Evolutionary conservation across 2,888 invertebrate genomes (phyloP).

Genomic region (Anagyrus pseudococci): DNA sequence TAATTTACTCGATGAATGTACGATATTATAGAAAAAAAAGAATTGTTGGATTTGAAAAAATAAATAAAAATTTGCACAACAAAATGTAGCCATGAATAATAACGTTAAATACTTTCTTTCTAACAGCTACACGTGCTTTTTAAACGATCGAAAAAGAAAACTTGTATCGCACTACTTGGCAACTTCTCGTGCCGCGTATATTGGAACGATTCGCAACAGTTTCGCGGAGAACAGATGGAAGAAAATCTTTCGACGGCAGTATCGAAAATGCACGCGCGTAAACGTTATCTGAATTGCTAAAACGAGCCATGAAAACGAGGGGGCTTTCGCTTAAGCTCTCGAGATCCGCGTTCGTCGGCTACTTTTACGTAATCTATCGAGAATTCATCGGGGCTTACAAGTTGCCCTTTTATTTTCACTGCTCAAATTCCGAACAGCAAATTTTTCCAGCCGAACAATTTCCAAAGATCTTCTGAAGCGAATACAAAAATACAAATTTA

Average conservation of each 20-base stretch:
- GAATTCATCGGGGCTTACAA: not conserved
- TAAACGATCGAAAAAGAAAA: no score
- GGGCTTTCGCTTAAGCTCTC: conserved; percentile 1
- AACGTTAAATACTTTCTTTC: no score
- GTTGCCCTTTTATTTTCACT: not conserved
- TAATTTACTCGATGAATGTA: no score
- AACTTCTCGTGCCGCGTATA: no score
- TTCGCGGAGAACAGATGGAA: not conserved
- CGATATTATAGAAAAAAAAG: no score
- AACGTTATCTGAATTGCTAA: conserved; percentile 7
- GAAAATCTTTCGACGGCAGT: not conserved
- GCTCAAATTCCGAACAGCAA: not conserved
- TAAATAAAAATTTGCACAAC: no score
- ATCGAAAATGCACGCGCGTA: not conserved
- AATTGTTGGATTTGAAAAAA: no score
- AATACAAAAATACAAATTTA: no score
- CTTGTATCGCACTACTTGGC: no score
- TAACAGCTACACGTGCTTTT: no score
- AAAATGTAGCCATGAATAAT: no score
- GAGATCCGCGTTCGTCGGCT: not conserved
- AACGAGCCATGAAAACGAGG: not conserved
- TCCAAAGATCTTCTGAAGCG: not conserved
- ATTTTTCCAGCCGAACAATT: not conserved
- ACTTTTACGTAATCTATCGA: conserved; percentile 1
- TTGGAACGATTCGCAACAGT: no score